These are phyloP conservation scores for Platycheirus albimanus DNA, from an alignment of 2,888 invertebrate genomes.

Conservation along the genomic window DNA sequence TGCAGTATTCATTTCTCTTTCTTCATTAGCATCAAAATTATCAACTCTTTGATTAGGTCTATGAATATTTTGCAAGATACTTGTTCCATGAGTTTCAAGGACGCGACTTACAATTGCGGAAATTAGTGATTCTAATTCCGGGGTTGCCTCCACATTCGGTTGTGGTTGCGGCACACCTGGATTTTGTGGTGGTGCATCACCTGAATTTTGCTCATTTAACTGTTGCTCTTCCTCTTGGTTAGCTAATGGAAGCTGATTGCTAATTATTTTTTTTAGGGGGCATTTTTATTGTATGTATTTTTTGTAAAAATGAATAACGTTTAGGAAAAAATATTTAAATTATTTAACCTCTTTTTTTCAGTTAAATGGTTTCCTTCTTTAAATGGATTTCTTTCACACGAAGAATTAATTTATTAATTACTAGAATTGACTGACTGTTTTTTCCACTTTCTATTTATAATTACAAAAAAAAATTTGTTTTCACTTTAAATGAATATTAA, in stretches of 20 bases:
- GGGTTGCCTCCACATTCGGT: neutral
- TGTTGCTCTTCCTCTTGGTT: slow-evolving; percentile 4
- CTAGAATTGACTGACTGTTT: neutral
- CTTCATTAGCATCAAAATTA: neutral
- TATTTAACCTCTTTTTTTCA: no score
- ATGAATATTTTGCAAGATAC: neutral
- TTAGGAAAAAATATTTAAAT: neutral
- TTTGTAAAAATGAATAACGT: neutral
- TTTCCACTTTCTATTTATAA: no score
- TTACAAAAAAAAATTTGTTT: no score
- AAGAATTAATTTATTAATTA: neutral
- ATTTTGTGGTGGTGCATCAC: neutral
- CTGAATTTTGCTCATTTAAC: slow-evolving; percentile 1
- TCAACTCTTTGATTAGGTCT: neutral
- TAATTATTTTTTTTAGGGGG: neutral
- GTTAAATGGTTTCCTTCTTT: no score
- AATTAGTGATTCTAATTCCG: neutral
- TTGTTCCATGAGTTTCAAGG: slow-evolving; percentile 1
- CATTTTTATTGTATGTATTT: neutral
- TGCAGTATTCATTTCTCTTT: neutral
- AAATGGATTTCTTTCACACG: slow-evolving; percentile 1
- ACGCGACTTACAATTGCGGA: slow-evolving; percentile 3
- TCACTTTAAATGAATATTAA: no score
- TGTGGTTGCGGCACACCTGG: neutral
- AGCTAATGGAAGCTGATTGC: neutral